Evolutionary conservation across 1,140 invertebrate genomes (phyloP), one percentile per base, ranked within the genome.

Genomic region (Homalodisca vitripennis): DNA sequence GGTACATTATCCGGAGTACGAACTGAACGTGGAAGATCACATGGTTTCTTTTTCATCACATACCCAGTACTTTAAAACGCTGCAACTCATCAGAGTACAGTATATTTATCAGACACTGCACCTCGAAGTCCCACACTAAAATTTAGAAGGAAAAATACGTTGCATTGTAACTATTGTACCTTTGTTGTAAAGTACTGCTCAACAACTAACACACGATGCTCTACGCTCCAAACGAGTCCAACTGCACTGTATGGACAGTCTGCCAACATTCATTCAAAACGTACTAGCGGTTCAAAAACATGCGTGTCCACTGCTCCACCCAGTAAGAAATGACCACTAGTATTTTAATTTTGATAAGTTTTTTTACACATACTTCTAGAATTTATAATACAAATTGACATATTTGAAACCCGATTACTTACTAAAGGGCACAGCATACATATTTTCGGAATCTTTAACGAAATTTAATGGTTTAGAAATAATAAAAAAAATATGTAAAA

Each of bases 11-110:
- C 17, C 34, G 6, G 34, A 10, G 34, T 41, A 41, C 34, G 34
- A 41, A 41, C 34, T 41, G 34, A 41, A 41, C 34, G 34, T 6
- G 34, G 34, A 41, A 41, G 34, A 41, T 17, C 34, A 41, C 6
- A 17, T 41, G 34, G 34, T 41, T 41, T 41, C 34, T 41, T 41
- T 41, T 41, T 41, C 34, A 41, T 57, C 60, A 73, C 51, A 64
- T 26, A 64, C 27, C 70, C 69, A 27, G 67, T 74, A 55, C 53
- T 55, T 63, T 68, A 41, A 60, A 73, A 73, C 51, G 48, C 66
- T 60, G 69, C 46, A 67, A 69, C 72, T 70, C 64, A 73, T 29
- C 47, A 55, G 48, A 47, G 67, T 66, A 71, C 67, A 26, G 70
- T 57, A 57, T 67, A 62, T 26, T 60, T 47, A 69, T 71, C 70